Percentiles rank a stretch among this genome's conserved stretches.
phyloP scores from a whole-genome alignment of 1,140 invertebrate genomes.

The Drosophila kikkawai region DNA sequence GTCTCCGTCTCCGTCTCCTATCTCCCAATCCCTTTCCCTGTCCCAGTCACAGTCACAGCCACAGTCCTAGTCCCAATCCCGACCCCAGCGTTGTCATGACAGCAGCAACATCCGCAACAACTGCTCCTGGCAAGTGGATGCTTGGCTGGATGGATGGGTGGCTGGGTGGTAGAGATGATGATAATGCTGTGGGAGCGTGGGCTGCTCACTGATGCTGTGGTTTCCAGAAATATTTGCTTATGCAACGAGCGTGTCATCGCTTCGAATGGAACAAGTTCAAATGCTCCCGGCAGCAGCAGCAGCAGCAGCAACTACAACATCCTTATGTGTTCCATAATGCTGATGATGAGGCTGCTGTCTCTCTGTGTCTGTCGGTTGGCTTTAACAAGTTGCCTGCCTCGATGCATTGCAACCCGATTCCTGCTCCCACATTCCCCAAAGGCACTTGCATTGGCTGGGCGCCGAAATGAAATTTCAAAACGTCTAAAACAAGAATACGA shows the following conservation, averaged over 20 bases:
- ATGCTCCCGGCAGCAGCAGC: conserved; percentile 45
- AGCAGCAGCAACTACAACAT: conserved; percentile 39
- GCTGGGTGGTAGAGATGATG: not conserved
- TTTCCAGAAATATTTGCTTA: conserved; percentile 76
- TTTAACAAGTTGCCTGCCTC: conserved; percentile 42
- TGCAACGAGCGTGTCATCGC: conserved; percentile 80
- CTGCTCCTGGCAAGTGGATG: conserved; percentile 55
- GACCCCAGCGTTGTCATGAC: conserved; percentile 60
- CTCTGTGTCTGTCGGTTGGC: conserved; percentile 34
- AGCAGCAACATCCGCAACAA: conserved; percentile 47
- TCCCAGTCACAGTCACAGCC: not conserved
- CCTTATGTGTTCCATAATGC: conserved; percentile 39
- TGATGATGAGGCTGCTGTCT: conserved; percentile 26
- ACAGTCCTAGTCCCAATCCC: conserved; percentile 3
- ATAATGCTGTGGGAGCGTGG: not conserved
- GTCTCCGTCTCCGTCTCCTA: conserved; percentile 17
- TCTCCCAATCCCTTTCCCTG: conserved; percentile 18
- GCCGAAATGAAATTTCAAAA: conserved; percentile 70
- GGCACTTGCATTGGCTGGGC: conserved; percentile 52
- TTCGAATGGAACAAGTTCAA: conserved; percentile 74
- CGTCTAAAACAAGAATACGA: conserved; percentile 45
- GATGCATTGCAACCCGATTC: conserved; percentile 21
- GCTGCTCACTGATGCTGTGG: conserved; percentile 15
- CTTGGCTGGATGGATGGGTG: conserved; percentile 21
- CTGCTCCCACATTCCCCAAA: conserved; percentile 12